These are phyloP conservation scores for Napeogenes inachia DNA, from an alignment of 2,888 invertebrate genomes.

Conservation along the genomic window DNA sequence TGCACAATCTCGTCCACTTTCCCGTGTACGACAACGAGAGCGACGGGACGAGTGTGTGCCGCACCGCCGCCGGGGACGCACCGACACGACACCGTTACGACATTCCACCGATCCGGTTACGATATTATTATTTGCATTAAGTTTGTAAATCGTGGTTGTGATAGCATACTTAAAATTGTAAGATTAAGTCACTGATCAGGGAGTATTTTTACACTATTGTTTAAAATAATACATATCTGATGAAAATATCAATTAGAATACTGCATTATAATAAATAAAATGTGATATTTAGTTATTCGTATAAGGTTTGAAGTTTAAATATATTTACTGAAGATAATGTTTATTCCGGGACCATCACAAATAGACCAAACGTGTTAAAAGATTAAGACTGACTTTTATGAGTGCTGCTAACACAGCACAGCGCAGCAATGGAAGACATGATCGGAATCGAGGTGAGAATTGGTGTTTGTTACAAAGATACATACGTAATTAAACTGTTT, in stretches of 20 bases:
- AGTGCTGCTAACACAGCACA: background rate
- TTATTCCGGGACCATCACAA: background rate
- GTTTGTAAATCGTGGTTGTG: no score
- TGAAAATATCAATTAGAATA: no score
- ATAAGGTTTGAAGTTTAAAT: no score
- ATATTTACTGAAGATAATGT: background rate
- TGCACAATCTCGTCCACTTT: slow-evolving; percentile 47
- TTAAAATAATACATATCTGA: no score
- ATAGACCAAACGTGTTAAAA: background rate
- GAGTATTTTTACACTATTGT: no score
- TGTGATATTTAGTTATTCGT: no score
- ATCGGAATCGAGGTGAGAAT: background rate
- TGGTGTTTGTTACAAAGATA: background rate
- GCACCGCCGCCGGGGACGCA: slow-evolving; percentile 15
- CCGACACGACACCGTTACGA: slow-evolving; percentile 11
- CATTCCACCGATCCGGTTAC: background rate
- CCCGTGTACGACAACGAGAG: slow-evolving; percentile 20
- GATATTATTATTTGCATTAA: no score
- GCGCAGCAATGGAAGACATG: background rate
- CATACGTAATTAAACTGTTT: background rate
- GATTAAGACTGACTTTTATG: background rate
- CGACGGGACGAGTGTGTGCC: slow-evolving; percentile 17
- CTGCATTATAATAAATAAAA: background rate
- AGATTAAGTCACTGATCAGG: no score
- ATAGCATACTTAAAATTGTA: no score